Base-by-base conservation (phyloP, 2,888 invertebrate species). In the Erebia palarica region DNA sequence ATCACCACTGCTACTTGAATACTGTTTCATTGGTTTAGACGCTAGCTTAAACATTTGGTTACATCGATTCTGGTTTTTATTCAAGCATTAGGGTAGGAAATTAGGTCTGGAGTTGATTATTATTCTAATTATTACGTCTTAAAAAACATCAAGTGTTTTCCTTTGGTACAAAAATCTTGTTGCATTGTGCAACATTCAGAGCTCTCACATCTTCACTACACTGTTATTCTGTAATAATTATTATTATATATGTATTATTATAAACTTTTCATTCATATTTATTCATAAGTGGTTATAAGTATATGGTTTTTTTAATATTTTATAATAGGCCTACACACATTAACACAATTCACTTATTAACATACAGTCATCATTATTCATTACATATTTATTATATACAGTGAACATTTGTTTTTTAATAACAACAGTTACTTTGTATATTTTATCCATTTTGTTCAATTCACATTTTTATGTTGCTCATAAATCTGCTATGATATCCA, bases 291-390 rank as follows among this genome's bases (percentile, higher is more conserved):
- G 21, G 27, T 13, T 47, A 58, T n/a, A n/a, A n/a, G n/a, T n/a
- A 27, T 58, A 18, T 13, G 18, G 11, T 58, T 58, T 58, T 58
- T 58, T 27, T 13, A 21, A 36, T 36, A 36, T 36, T 58, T 55
- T 55, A 55, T 27, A 58, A 21, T 58, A 58, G 3, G 27, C 57
- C 57, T 58, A 58, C 27, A 13, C 57, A 58, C 57, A 18, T 55
- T 53, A 53, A 55, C 10, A 10, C 18, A 16, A 18, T 16, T 55
- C 55, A 55, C 55, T 53, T 55, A 55, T 58, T 58, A 27, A 27
- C 57, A 27, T 27, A n/a, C n/a, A 27, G 27, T 27, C 57, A 27
- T 58, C 27, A 27, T 58, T 58, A 58, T 27, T 58, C 27, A 27
- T 58, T 58, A 27, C 57, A 27, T 58, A 57, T 57, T 57, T 57